These are phyloP conservation scores for Artemisiospiza belli DNA, from an alignment of 2,113 vertebrate species.

Conservation along the genomic window DNA sequence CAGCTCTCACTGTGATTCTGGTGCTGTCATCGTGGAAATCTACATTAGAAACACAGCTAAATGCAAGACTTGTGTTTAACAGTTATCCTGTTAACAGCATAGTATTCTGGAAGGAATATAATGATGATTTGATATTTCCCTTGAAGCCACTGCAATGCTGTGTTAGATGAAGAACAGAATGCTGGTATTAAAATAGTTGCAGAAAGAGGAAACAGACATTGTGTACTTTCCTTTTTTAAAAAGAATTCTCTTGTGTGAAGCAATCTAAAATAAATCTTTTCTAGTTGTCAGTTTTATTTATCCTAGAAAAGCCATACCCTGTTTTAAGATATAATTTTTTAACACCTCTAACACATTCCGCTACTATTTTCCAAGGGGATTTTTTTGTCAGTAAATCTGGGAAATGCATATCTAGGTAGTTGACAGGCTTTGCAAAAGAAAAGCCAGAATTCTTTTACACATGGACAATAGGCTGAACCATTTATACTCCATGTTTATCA, in stretches of 20 bases:
- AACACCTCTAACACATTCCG: neutral
- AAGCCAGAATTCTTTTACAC: neutral
- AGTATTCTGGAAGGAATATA: neutral
- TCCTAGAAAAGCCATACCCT: neutral
- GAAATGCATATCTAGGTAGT: neutral
- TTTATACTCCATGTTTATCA: neutral
- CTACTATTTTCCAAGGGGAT: neutral
- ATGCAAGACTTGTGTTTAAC: neutral
- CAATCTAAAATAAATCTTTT: neutral
- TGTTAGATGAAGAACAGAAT: neutral
- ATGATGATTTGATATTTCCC: neutral
- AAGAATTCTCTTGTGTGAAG: neutral
- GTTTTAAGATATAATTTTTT: neutral
- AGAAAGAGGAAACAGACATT: neutral
- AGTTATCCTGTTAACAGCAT: neutral
- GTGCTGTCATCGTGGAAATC: neutral
- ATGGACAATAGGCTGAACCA: neutral
- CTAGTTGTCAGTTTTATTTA: neutral
- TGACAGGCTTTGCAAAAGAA: neutral
- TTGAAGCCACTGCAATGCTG: neutral
- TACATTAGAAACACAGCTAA: neutral
- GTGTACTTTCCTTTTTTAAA: neutral
- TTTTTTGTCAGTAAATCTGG: neutral
- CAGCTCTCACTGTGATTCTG: neutral
- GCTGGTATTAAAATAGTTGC: neutral